Evolutionary conservation across 2,888 invertebrate genomes (phyloP).

Genomic region (Xestia ashworthii): DNA sequence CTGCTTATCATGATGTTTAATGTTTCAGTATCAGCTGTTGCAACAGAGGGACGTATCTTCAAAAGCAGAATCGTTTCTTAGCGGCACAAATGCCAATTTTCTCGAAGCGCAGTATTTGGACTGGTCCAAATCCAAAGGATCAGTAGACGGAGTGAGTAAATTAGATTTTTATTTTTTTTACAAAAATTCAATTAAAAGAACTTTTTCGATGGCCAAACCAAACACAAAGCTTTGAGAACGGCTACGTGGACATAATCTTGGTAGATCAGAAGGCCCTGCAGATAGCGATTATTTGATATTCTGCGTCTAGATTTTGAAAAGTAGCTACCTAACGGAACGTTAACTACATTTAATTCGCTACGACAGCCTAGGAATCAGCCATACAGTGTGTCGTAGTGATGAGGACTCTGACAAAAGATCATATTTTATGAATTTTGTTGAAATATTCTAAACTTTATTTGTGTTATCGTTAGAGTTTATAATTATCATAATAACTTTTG

Average conservation of each 20-base stretch:
- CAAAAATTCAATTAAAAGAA: neutral
- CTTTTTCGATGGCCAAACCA: neutral
- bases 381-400: too few relatives aligned
- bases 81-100: slow-evolving; percentile 84
- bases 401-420: too few relatives aligned
- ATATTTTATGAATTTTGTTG: too few relatives aligned
- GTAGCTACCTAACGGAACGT: too few relatives aligned
- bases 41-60: slow-evolving; percentile 64
- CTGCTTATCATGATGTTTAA: neutral
- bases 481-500: slow-evolving; percentile 33
- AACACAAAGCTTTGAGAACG: neutral
- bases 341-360: too few relatives aligned
- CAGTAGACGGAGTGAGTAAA: slow-evolving; percentile 80
- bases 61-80: slow-evolving; percentile 83
- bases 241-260: neutral
- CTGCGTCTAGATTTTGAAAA: too few relatives aligned
- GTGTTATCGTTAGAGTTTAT: neutral
- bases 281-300: too few relatives aligned
- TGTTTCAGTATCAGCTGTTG: slow-evolving; percentile 36
- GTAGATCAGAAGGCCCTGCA: neutral
- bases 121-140: slow-evolving; percentile 81
- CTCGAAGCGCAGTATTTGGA: slow-evolving; percentile 86
- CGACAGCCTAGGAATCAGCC: too few relatives aligned
- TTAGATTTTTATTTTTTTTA: neutral
- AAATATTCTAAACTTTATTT: too few relatives aligned